These are phyloP conservation scores for Melieria omissa DNA, from an alignment of 2,888 invertebrate species.

Conservation along the genomic window DNA sequence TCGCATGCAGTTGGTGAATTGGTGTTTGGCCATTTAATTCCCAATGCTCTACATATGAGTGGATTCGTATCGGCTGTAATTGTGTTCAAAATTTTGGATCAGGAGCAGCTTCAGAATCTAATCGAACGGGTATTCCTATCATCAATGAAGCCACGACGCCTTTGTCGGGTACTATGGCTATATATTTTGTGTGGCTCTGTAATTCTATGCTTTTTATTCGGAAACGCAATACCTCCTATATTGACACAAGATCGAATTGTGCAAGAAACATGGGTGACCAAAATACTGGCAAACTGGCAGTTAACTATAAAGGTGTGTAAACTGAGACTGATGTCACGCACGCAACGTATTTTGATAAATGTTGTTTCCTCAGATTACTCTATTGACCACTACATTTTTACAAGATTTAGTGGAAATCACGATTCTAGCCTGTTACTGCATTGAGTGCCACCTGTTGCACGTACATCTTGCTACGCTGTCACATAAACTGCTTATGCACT, in stretches of 20 bases:
- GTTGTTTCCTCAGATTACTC: slow-evolving; percentile 68
- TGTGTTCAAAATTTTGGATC: slow-evolving; percentile 80
- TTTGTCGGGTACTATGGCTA: slow-evolving; percentile 78
- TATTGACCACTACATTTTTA: slow-evolving; percentile 77
- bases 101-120: slow-evolving; percentile 83
- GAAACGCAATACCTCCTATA: slow-evolving; percentile 70
- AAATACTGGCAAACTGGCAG: slow-evolving; percentile 50
- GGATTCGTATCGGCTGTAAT: slow-evolving; percentile 81
- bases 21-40: slow-evolving; percentile 78
- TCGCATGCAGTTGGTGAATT: slow-evolving; percentile 74
- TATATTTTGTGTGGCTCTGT: slow-evolving; percentile 76
- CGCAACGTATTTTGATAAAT: not conserved
- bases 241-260: slow-evolving; percentile 56
- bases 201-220: slow-evolving; percentile 78
- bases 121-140: slow-evolving; percentile 85
- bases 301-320: slow-evolving; percentile 40
- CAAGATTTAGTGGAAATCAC: slow-evolving; percentile 88
- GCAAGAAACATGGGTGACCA: slow-evolving; percentile 52
- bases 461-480: slow-evolving; percentile 79
- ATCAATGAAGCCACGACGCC: slow-evolving; percentile 75
- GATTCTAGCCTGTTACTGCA: slow-evolving; percentile 82
- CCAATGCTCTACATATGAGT: slow-evolving; percentile 77
- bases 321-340: not conserved
- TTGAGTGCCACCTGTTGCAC: slow-evolving; percentile 82
- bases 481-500: slow-evolving; percentile 78